Percentiles rank a stretch among this genome's conserved stretches.
These are phyloP conservation scores for Betta splendens DNA, from an alignment of 2,797 vertebrate genomes.

Conservation along the genomic window DNA sequence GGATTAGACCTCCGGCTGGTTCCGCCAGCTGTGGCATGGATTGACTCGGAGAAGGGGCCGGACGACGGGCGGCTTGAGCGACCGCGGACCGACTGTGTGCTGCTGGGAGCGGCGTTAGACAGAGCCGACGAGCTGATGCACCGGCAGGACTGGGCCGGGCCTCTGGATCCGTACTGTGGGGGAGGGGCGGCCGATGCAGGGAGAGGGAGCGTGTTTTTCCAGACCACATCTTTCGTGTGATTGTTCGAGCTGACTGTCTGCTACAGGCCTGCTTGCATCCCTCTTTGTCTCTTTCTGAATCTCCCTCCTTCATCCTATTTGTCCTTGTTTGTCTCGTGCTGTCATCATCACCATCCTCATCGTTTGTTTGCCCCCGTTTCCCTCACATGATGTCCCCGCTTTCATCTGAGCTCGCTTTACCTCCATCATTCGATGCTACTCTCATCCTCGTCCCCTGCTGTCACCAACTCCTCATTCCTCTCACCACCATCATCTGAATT, in stretches of 20 bases:
- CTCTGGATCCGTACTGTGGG: constrained; percentile 76
- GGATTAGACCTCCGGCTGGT: constrained; percentile 70
- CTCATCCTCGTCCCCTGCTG: constrained; percentile 38
- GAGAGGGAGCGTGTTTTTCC: constrained; percentile 78
- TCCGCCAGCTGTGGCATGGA: constrained; percentile 63
- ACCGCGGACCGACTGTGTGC: constrained; percentile 48
- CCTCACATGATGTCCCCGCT: constrained; percentile 53
- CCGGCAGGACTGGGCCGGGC: constrained; percentile 77
- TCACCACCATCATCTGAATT: constrained; percentile 47
- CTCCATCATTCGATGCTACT: constrained; percentile 31
- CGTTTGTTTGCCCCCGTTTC: constrained; percentile 4
- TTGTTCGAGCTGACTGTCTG: constrained; percentile 67
- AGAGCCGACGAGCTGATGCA: constrained; percentile 65
- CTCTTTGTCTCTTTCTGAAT: constrained; percentile 49
- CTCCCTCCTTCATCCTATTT: constrained; percentile 41
- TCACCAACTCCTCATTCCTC: constrained; percentile 31
- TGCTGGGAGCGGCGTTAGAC: constrained; percentile 52
- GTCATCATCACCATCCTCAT: constrained; percentile 39
- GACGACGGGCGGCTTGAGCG: constrained; percentile 48
- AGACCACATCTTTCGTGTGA: constrained; percentile 69
- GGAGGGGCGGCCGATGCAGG: constrained; percentile 78
- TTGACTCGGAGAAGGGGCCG: constrained; percentile 57
- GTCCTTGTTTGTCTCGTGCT: constrained; percentile 53
- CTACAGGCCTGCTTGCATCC: constrained; percentile 65
- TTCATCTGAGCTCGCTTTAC: constrained; percentile 51